Base-by-base conservation (phyloP, 2,113 vertebrate species). In the Oceanites oceanicus region DNA sequence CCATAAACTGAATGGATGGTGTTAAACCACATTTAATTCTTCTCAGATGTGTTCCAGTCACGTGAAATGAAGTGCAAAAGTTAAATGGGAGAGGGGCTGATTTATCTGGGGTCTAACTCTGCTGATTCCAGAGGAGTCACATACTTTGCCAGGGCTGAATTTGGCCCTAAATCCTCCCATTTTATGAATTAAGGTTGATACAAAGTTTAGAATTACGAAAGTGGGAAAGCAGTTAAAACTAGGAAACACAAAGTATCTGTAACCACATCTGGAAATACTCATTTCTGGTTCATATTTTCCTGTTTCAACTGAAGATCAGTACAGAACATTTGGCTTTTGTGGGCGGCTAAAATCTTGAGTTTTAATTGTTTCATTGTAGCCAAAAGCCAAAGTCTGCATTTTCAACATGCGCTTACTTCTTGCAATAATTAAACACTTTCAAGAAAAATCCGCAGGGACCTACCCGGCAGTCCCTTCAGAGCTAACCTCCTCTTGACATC, bases 251-350 rank as follows among this genome's bases (percentile, higher is more conserved):
- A 49, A 93, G 25, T 91, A 65, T 93, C 86, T 73, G 81, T 67
- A 58, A 72, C 75, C 84, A 94, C 97, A 97, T 97, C 97, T 97
- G 97, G 96, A 97, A 97, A 49, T 77, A 27, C 47, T 97, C 93
- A 94, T 40, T 73, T 49, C 79, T 92, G 63, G 20, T 82, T 97
- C 96, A 97, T 53, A 88, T 94, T 97, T 97, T 97, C 94, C 97
- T 96, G 5, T 86, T 91, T 84, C 85, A 56, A 25, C 86, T 94
- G 67, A 38, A 86, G 86, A 88, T 55, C 73, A n/a, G 80, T 26
- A 36, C 44, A 95, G 94, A 85, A 92, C 87, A 72, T 80, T 96
- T 90, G 94, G 95, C 50, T 95, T 94, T 95, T 90, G 96, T 96
- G 96, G 90, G 88, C 36, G 38, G 90, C 67, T 90, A 5, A 92